Base-by-base conservation (phyloP, 2,113 vertebrate genomes). In the Tyto alba region DNA sequence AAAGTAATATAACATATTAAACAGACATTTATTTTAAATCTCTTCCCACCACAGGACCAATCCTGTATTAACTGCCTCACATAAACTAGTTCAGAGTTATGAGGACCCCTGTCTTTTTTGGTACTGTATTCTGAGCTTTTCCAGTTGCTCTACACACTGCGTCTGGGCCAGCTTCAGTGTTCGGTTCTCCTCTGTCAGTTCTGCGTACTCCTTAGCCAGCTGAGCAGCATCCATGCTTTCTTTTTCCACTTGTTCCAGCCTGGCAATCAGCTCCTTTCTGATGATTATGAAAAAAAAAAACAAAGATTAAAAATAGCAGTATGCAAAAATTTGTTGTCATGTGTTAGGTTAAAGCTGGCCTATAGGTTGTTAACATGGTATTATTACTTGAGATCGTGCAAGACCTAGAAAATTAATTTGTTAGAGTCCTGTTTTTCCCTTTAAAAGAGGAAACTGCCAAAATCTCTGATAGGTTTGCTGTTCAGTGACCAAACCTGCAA, bases 101-200 rank as follows among this genome's bases (percentile, higher is more conserved):
- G 99, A 99, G 38, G 99, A 99, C 56, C 99, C 99, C 96, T 98
- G 99, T 81, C 98, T 98, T 82, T 98, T 99, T 89, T 97, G 98
- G 93, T 97, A 98, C 97, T 98, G 98, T 96, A 98, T 98, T 95
- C 99, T 98, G 73, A 99, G 98, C 52, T 98, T 99, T 96, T 99
- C 99, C 95, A 99, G 98, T 93, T 99, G 99, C 93, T 99, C 98
- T 57, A 98, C 98, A 14, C 99, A 98, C 87, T 99, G 99, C 0
- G 98, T 98, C 97, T 99, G 99, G 91, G 99, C 98, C 80, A 98
- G 95, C 98, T 98, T 98, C 97, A 99, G 96, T 6, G 98, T 98
- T 94, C 97, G 98, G 90, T 99, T 99, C 98, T 99, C 99, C 93
- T 99, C 99, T 3, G 98, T 98, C 67, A 99, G 98, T 34, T 98